These are phyloP conservation scores for Spea bombifrons DNA, from an alignment of 2,113 vertebrate species.

Conservation along the genomic window DNA sequence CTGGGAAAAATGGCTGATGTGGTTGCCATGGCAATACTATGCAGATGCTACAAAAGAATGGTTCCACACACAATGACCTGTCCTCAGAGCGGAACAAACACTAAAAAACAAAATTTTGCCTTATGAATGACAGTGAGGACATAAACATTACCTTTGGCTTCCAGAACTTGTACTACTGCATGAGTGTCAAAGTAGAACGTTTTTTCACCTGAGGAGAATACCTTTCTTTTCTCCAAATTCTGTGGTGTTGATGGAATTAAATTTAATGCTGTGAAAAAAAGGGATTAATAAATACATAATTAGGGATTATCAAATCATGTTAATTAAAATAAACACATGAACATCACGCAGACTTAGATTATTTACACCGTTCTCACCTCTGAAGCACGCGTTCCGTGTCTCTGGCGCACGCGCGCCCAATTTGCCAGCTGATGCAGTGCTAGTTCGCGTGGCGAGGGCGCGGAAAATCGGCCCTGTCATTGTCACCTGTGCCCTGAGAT, in stretches of 20 bases:
- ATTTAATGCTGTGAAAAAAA: slow-evolving; percentile 64
- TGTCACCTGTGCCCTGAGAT: not conserved
- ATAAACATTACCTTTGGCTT: slow-evolving; percentile 78
- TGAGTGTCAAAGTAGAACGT: slow-evolving; percentile 89
- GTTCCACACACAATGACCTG: too few relatives aligned
- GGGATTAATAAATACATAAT: not conserved
- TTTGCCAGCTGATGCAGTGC: not conserved
- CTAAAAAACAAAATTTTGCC: too few relatives aligned
- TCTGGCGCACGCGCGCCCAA: too few relatives aligned
- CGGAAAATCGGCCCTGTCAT: not conserved
- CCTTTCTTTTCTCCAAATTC: slow-evolving; percentile 57
- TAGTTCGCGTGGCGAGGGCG: not conserved
- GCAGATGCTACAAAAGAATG: too few relatives aligned
- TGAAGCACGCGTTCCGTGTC: not conserved
- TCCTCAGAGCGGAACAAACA: too few relatives aligned
- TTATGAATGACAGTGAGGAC: not conserved
- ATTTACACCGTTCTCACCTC: slow-evolving; percentile 11
- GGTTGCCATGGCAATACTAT: too few relatives aligned
- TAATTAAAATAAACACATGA: not conserved
- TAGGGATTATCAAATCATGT: too few relatives aligned
- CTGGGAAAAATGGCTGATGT: too few relatives aligned
- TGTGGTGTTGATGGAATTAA: slow-evolving; percentile 62
- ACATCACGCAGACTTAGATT: not conserved
- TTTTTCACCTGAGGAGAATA: slow-evolving; percentile 62
- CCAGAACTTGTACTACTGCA: slow-evolving; percentile 81